Percentiles rank a stretch among this genome's conserved stretches.
These are phyloP conservation scores for Clitarchus hookeri DNA, from an alignment of 2,888 invertebrate genomes.

Conservation along the genomic window DNA sequence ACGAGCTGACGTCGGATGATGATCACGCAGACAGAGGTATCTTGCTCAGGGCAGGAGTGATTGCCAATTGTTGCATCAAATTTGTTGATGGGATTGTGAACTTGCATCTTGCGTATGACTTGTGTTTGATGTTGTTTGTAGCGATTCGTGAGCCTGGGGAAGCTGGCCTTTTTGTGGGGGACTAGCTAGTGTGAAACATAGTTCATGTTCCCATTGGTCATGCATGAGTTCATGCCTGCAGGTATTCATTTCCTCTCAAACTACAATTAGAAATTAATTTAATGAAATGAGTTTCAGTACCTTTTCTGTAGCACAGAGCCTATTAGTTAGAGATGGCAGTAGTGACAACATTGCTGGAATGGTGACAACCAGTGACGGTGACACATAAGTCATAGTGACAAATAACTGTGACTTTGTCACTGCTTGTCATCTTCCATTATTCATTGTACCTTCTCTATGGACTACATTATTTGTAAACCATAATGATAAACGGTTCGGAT, in stretches of 20 bases:
- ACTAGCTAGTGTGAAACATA: background rate
- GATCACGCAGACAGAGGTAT: slow-evolving; percentile 44
- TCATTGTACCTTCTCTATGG: too few relatives aligned
- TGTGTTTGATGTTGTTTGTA: slow-evolving; percentile 14
- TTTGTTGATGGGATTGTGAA: background rate
- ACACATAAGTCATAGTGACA: too few relatives aligned
- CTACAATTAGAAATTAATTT: background rate
- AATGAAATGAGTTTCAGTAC: background rate
- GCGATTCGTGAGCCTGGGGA: background rate
- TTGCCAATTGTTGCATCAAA: slow-evolving; percentile 20
- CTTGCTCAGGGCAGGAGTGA: slow-evolving; percentile 4
- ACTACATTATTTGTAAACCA: too few relatives aligned
- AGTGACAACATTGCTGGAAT: too few relatives aligned
- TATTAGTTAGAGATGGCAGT: background rate
- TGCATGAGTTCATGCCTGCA: background rate
- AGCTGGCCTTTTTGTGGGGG: slow-evolving; percentile 5
- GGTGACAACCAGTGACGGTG: too few relatives aligned
- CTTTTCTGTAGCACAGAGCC: background rate
- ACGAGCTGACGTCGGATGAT: slow-evolving; percentile 58
- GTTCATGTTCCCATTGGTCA: background rate
- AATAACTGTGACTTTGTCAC: too few relatives aligned
- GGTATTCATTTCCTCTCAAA: background rate
- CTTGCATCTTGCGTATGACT: background rate
- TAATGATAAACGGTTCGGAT: too few relatives aligned
- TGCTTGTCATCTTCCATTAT: too few relatives aligned